These are phyloP conservation scores for Orthosia incerta DNA, from an alignment of 2,888 invertebrate genomes.

Conservation along the genomic window DNA sequence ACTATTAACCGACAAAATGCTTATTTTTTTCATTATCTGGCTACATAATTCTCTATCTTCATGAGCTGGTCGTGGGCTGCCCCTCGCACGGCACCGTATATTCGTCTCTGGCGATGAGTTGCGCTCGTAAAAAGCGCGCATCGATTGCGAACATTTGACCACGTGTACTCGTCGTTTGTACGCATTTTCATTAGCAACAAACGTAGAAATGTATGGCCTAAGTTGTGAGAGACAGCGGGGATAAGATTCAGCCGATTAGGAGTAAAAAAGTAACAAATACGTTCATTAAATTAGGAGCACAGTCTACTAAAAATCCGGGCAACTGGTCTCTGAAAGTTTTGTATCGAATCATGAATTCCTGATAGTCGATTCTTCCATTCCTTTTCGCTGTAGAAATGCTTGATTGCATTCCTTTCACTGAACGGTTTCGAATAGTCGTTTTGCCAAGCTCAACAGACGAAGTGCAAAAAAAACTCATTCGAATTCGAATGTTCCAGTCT, in stretches of 20 bases:
- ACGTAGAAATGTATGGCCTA: conserved; percentile 53
- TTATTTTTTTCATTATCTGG: conserved; percentile 15
- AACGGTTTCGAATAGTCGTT: conserved; percentile 4
- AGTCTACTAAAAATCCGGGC: not conserved
- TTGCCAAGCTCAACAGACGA: not conserved
- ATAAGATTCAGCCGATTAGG: not conserved
- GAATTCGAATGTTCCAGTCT: not conserved
- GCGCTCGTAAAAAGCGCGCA: conserved; percentile 65
- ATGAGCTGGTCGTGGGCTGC: conserved; percentile 1
- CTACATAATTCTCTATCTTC: not conserved
- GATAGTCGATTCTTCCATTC: not conserved
- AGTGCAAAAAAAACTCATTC: not conserved
- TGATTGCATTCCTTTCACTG: conserved; percentile 1
- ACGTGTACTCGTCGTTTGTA: conserved; percentile 69
- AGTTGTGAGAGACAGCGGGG: conserved; percentile 43
- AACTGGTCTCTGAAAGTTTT: not conserved
- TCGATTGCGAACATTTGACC: conserved; percentile 69
- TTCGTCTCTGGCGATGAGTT: conserved; percentile 46
- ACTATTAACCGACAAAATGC: not conserved
- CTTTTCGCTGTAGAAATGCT: not conserved
- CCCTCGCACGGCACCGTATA: conserved; percentile 25
- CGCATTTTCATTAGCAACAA: conserved; percentile 75
- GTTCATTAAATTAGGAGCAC: not conserved
- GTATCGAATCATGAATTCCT: not conserved
- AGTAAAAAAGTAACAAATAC: not conserved